These are phyloP conservation scores for Genyomyrus donnyi DNA, from an alignment of 2,113 vertebrate genomes.

Conservation along the genomic window DNA sequence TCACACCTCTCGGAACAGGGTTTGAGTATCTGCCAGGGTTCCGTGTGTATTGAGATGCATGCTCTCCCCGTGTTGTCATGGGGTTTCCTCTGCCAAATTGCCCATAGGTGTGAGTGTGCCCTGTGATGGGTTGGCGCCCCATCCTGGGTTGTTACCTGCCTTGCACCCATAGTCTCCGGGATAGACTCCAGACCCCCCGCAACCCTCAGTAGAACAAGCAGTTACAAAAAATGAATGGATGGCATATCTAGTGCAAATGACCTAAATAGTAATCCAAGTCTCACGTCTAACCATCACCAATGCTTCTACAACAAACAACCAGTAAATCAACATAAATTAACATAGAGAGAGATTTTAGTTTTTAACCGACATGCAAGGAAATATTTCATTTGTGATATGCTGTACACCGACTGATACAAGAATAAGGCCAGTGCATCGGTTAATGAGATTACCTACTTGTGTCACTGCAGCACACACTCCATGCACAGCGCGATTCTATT, in stretches of 20 bases:
- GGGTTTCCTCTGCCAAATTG: too few species aligned
- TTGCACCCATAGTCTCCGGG: too few species aligned
- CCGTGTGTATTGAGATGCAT: too few species aligned
- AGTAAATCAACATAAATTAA: neutral
- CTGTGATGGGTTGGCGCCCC: too few species aligned
- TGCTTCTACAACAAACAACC: neutral
- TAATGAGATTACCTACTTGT: neutral
- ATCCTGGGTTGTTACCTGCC: too few species aligned
- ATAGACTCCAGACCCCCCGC: too few species aligned
- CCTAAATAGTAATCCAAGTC: neutral
- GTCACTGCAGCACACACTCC: neutral
- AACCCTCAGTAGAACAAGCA: too few species aligned
- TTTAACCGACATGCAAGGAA: neutral
- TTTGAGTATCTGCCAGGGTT: too few species aligned
- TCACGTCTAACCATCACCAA: neutral
- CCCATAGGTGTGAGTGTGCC: too few species aligned
- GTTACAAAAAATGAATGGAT: too few species aligned
- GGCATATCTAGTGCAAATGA: neutral
- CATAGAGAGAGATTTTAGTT: neutral
- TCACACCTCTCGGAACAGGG: too few species aligned
- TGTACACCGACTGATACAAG: neutral
- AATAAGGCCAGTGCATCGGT: neutral
- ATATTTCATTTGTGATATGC: neutral
- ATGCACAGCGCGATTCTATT: neutral
- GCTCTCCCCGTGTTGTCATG: too few species aligned